A percentile compares a stretch with the other conserved stretches of the same genome.
Conservation (phyloP, 2,113 vertebrate species). For the Leucopternis melanops region DNA sequence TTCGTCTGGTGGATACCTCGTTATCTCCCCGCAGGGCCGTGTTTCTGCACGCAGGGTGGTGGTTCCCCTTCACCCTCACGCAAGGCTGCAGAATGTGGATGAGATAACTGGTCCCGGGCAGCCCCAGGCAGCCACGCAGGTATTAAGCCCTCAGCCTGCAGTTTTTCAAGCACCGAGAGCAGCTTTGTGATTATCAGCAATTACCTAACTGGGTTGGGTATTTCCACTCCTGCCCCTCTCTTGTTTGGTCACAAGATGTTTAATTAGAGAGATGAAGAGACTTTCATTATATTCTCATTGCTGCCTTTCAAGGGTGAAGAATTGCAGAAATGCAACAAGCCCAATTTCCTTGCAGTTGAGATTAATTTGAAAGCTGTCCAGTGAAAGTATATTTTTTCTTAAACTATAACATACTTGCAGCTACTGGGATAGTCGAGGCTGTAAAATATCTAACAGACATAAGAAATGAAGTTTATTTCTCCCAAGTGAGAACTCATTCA, state of each 20-base stretch:
- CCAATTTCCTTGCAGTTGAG: background rate
- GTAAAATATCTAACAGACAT: background rate
- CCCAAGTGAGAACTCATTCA: background rate
- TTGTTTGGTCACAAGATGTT: slow-evolving; percentile 26
- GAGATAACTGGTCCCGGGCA: slow-evolving; percentile 1
- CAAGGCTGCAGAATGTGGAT: background rate
- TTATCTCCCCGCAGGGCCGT: background rate
- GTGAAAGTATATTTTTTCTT: background rate
- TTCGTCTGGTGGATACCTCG: background rate
- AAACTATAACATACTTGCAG: background rate
- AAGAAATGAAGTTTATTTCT: background rate
- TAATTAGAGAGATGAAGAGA: slow-evolving; percentile 38
- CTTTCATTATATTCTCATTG: slow-evolving; percentile 16
- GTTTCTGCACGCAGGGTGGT: background rate
- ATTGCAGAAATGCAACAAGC: slow-evolving; percentile 18
- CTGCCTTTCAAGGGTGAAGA: slow-evolving; percentile 17
- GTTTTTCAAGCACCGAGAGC: background rate
- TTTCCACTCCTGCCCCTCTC: slow-evolving; percentile 41
- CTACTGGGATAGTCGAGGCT: background rate
- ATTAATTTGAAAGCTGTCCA: slow-evolving; percentile 1
- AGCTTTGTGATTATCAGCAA: slow-evolving; percentile 30
- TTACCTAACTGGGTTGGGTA: slow-evolving; percentile 15
- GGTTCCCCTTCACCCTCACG: background rate
- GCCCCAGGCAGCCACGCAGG: slow-evolving; percentile 1
- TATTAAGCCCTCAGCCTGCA: background rate